Evolutionary conservation across 2,113 vertebrate species (phyloP), one percentile per base, ranked within the genome.

Genomic region (Phrynosoma blainvillii): DNA sequence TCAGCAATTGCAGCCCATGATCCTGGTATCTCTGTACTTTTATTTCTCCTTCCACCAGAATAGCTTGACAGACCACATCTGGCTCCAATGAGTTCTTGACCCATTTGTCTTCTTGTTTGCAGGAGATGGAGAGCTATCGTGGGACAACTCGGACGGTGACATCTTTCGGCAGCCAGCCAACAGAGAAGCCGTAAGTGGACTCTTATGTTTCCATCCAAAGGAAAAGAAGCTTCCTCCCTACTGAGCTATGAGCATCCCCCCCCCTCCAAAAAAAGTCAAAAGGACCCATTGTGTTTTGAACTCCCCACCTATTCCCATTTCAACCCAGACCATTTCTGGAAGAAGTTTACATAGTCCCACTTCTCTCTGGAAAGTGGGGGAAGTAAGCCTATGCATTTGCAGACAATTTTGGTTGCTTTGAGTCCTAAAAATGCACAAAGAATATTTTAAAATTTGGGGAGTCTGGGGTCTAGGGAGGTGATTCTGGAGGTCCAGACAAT

Each of bases 101-200:
- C 52, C 47, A 12, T 93, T 13, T 76, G 94, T 30, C 76, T 94
- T 92, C 84, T 90, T 89, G 18, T 3, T 1, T 82, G 76, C 94
- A 97, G 97, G 96, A 78, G 97, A 98, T 91, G 96, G 97, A 91
- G 97, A 98, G 79, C 87, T 97, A 42, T 96, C 97, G 0, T 97
- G 97, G 97, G 97, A 97, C 87, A 96, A 96, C 85, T 93, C 95
- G 5, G 97, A 97, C 1, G 95, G 94, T 74, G 97, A 97, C 80
- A 96, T 96, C 91, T 96, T 96, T 92, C 94, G 96, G 54, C 97
- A 97, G 23, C 97, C 97, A 79, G 96, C 97, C 92, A 97, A 97
- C 94, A 97, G 97, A 92, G 97, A 97, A 96, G 97, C 97, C 0
- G 97, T 98, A 97, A 97, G 97, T 97, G 73, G 54, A 68, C 13